Percentiles rank a stretch among this genome's conserved stretches.
phyloP scores from a whole-genome alignment of 37 sponge, comb jelly and placozoan genomes.

The Lycopodina hypogea region DNA sequence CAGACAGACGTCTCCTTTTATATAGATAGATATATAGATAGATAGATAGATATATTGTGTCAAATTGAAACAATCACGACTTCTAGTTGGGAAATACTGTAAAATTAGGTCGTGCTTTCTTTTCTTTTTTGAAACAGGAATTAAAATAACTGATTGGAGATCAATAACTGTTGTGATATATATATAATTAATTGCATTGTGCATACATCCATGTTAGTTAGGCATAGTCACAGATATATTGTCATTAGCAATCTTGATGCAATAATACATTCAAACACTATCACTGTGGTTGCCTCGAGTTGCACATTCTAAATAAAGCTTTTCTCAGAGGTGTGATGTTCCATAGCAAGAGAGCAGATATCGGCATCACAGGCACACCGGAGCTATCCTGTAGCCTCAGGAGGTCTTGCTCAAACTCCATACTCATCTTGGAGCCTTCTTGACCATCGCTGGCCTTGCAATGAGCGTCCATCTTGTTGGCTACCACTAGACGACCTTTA shows the following conservation, averaged over 20 bases:
- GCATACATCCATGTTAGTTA: too few relatives aligned
- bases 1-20: too few relatives aligned
- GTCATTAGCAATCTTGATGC: neutral
- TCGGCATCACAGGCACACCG: conserved; percentile 56
- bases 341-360: conserved; percentile 72
- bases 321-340: conserved; percentile 59
- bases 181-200: too few relatives aligned
- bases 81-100: too few relatives aligned
- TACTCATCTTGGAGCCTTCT: neutral
- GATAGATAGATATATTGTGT: conserved; percentile 75
- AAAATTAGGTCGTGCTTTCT: too few relatives aligned
- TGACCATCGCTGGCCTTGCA: neutral
- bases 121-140: too few relatives aligned
- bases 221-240: neutral
- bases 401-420: neutral
- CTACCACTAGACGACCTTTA: conserved; percentile 61
- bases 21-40: conserved; percentile 96
- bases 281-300: too few relatives aligned
- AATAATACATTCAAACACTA: too few relatives aligned
- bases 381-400: neutral
- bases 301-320: conserved; percentile 13
- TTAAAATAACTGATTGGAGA: too few relatives aligned
- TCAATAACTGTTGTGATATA: too few relatives aligned
- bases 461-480: conserved; percentile 87
- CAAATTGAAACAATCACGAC: conserved; percentile 53